phyloP scores from a whole-genome alignment of 1,140 invertebrate species.

The Eupeodes corollae region DNA sequence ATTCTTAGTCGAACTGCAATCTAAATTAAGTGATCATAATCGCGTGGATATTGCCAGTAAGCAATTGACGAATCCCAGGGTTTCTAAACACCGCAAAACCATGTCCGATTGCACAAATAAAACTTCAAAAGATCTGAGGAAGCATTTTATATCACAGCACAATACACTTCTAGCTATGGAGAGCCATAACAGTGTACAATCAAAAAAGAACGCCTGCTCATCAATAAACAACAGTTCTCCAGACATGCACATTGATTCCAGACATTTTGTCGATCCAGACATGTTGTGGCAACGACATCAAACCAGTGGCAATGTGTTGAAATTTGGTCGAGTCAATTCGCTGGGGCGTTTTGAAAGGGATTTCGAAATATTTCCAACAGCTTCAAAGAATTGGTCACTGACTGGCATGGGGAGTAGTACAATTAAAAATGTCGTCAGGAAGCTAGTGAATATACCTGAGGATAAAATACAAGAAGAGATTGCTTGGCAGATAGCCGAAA shows the following conservation, averaged over 20 bases:
- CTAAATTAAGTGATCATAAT: conserved; percentile 13
- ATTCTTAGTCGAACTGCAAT: conserved; percentile 75
- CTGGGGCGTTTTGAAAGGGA: conserved; percentile 80
- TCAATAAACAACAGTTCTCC: conserved; percentile 8
- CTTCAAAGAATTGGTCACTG: conserved; percentile 24
- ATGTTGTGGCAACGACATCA: conserved; percentile 67
- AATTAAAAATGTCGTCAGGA: conserved; percentile 58
- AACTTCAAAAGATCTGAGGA: conserved; percentile 13
- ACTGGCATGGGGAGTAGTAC: conserved; percentile 16
- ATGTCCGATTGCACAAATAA: conserved; percentile 65
- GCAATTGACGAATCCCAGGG: neutral
- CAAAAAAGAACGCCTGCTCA: neutral
- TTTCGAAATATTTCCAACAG: conserved; percentile 63
- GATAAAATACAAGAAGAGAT: conserved; percentile 85
- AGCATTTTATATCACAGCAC: conserved; percentile 38
- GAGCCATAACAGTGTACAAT: conserved; percentile 33
- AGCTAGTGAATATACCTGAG: conserved; percentile 66
- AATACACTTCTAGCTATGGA: conserved; percentile 62
- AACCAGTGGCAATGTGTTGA: conserved; percentile 40
- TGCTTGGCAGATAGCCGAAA: conserved; percentile 88
- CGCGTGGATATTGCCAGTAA: neutral
- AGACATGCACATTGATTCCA: conserved; percentile 66
- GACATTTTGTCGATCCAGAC: conserved; percentile 72
- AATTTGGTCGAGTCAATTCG: conserved; percentile 71
- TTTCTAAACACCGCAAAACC: conserved; percentile 39